Evolutionary conservation across 2,888 invertebrate genomes (phyloP).

Genomic region (Epistrophe grossulariae): DNA sequence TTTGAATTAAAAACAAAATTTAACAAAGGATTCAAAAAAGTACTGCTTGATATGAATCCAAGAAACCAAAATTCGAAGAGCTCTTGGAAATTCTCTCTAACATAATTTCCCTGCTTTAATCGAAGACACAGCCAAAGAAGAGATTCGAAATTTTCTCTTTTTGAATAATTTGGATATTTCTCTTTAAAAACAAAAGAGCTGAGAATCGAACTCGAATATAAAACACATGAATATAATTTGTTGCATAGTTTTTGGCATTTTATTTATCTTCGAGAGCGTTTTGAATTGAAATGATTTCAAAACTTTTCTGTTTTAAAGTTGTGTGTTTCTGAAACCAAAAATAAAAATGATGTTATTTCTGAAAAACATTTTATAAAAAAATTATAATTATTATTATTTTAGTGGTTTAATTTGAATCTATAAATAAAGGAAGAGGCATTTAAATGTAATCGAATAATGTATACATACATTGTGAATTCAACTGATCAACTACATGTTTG

Average conservation of each 20-base stretch:
- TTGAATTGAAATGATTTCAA: neutral
- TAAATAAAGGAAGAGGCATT: too few relatives aligned
- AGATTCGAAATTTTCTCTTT: neutral
- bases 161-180: neutral
- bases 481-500: too few relatives aligned
- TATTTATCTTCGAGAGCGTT: neutral
- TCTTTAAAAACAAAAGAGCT: conserved; percentile 55
- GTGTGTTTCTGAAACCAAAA: neutral
- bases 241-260: conserved; percentile 49
- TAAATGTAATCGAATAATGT: too few relatives aligned
- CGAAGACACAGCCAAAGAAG: conserved; percentile 7
- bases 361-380: too few relatives aligned
- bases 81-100: neutral
- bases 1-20: neutral
- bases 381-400: too few relatives aligned
- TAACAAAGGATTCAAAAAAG: conserved; percentile 46
- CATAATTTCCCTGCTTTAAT: conserved; percentile 18
- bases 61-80: conserved; percentile 9
- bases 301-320: neutral
- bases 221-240: neutral
- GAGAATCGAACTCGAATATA: conserved; percentile 31
- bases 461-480: too few relatives aligned
- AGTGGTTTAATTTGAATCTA: too few relatives aligned
- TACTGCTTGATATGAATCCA: neutral
- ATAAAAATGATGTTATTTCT: neutral